These are phyloP conservation scores for Kryptolebias ocellatus DNA, from an alignment of 2,797 vertebrate species.

Conservation along the genomic window DNA sequence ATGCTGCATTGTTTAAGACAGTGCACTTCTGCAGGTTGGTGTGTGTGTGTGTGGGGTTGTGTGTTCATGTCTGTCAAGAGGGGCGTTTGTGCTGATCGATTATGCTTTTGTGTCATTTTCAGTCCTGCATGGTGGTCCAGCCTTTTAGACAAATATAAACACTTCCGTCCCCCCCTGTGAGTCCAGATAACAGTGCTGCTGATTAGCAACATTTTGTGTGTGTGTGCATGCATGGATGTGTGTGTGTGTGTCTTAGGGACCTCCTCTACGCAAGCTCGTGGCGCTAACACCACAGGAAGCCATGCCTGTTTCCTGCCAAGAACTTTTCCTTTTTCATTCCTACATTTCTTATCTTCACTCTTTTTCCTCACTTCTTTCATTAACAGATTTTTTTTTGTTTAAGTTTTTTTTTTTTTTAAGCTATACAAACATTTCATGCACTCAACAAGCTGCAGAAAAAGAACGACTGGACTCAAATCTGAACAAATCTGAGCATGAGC, in stretches of 20 bases:
- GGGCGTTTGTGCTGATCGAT: slow-evolving; percentile 13
- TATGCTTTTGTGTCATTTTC: slow-evolving; percentile 33
- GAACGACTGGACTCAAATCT: background rate
- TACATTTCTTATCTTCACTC: slow-evolving; percentile 18
- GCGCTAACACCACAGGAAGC: slow-evolving; percentile 73
- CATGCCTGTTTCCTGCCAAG: slow-evolving; percentile 75
- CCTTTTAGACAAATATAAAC: slow-evolving; percentile 71
- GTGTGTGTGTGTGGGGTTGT: slow-evolving; percentile 3
- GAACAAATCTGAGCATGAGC: too few relatives aligned
- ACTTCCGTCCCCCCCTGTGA: slow-evolving; percentile 44
- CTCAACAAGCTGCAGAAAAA: background rate
- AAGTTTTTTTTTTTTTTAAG: background rate
- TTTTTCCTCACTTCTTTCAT: slow-evolving; percentile 13
- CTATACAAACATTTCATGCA: background rate
- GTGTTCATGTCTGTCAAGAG: slow-evolving; percentile 4
- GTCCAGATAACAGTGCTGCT: slow-evolving; percentile 57
- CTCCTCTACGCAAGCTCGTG: slow-evolving; percentile 9
- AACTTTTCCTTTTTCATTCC: slow-evolving; percentile 51
- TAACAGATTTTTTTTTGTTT: background rate
- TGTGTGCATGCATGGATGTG: slow-evolving; percentile 33
- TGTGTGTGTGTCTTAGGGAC: slow-evolving; percentile 23
- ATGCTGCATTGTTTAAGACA: background rate
- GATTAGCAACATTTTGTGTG: slow-evolving; percentile 56
- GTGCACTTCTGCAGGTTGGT: slow-evolving; percentile 4
- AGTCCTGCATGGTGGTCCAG: slow-evolving; percentile 41